Evolutionary conservation across 2,113 vertebrate species (phyloP).

Genomic region (Xenus cinereus): DNA sequence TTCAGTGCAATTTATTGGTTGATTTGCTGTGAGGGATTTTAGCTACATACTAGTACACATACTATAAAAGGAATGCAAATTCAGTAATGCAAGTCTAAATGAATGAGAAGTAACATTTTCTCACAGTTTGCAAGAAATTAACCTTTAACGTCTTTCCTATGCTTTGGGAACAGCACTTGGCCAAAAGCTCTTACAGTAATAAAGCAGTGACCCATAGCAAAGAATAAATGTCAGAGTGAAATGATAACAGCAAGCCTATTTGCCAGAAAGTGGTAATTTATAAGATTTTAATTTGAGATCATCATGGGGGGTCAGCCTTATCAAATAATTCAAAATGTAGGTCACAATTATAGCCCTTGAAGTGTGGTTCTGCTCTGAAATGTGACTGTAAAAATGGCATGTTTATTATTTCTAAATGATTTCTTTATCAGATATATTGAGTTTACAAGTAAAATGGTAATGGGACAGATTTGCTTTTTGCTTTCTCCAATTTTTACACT

Average conservation of each 20-base stretch:
- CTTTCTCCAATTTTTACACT: background rate
- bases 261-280: slow-evolving; percentile 70
- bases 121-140: slow-evolving; percentile 68
- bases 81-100: slow-evolving; percentile 47
- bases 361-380: slow-evolving; percentile 45
- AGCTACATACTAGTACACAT: slow-evolving; percentile 35
- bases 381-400: slow-evolving; percentile 56
- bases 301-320: slow-evolving; percentile 66
- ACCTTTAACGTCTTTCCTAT: slow-evolving; percentile 61
- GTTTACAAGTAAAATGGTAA: slow-evolving; percentile 45
- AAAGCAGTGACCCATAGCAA: slow-evolving; percentile 64
- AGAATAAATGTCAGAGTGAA: slow-evolving; percentile 68
- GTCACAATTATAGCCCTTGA: slow-evolving; percentile 53
- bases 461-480: background rate
- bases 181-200: slow-evolving; percentile 66
- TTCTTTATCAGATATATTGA: slow-evolving; percentile 29
- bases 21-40: slow-evolving; percentile 61
- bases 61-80: slow-evolving; percentile 64
- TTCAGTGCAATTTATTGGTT: slow-evolving; percentile 62
- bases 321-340: slow-evolving; percentile 70
- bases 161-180: slow-evolving; percentile 66
- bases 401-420: slow-evolving; percentile 64
- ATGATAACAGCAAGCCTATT: slow-evolving; percentile 65
- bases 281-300: slow-evolving; percentile 72
- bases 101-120: slow-evolving; percentile 63